These are phyloP conservation scores for Nesoenas mayeri DNA, from an alignment of 2,113 vertebrate species.

Conservation along the genomic window DNA sequence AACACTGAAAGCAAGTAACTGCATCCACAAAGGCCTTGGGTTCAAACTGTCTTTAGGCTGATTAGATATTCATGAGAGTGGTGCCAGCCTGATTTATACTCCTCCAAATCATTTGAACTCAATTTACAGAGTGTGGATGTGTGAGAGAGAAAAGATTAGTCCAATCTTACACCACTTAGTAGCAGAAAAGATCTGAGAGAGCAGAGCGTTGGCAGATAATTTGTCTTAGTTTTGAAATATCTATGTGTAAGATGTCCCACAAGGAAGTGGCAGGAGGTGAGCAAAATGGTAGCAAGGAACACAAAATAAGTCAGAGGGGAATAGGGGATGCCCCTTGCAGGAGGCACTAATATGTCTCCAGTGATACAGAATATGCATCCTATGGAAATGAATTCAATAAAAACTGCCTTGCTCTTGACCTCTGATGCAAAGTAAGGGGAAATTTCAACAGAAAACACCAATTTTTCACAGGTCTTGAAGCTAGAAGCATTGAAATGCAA, in stretches of 20 bases:
- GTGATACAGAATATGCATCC: background rate
- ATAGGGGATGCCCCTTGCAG: background rate
- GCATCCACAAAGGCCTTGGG: background rate
- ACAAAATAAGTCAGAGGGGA: background rate
- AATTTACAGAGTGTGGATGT: background rate
- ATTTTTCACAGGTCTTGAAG: background rate
- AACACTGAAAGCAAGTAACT: background rate
- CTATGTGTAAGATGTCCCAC: background rate
- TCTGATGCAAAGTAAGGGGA: background rate
- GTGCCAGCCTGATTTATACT: background rate
- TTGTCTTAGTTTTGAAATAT: background rate
- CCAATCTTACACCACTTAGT: conserved; percentile 17
- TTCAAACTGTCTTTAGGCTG: background rate
- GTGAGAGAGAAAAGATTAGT: conserved; percentile 36
- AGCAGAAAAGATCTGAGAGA: background rate
- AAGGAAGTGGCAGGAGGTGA: background rate
- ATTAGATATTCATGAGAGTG: conserved; percentile 21
- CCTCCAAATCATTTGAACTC: conserved; percentile 36
- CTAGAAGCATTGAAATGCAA: background rate
- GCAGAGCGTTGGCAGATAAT: background rate
- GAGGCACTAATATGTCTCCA: background rate
- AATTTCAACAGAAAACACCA: background rate
- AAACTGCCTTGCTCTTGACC: background rate
- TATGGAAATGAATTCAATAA: background rate
- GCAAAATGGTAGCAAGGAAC: background rate